Base-by-base conservation (phyloP, 1,140 invertebrate genomes). In the Drosophila kanapiae region DNA sequence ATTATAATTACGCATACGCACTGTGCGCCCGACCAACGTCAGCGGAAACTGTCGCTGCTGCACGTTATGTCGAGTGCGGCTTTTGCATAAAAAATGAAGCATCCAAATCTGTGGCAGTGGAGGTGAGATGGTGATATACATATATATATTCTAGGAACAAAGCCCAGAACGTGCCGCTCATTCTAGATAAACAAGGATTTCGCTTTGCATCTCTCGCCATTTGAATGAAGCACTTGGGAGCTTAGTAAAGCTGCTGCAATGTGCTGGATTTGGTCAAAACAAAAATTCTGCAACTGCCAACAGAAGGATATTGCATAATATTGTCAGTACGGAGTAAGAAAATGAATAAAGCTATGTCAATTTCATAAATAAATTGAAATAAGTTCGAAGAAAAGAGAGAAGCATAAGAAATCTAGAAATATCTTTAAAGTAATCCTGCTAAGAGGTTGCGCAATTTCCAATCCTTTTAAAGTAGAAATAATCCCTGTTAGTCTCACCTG, bases 401-500 rank as follows among this genome's bases (percentile, higher is more conserved):
- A 14, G 23, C n/a, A n/a, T n/a, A n/a, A 23, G 23, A 23, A 23
- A 1, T 23, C 23, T 23, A 23, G 23, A 23, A 23, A 23, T 23
- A 23, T 23, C 23, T 23, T 2, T 23, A 23, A 1, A 23, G 23
- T 23, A 23, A 23, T 23, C 1, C 23, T 23, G 23, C 1, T 23
- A 23, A 3, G 3, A 23, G 23, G 23, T 23, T 23, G 1, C 23
- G 3, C 23, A 23, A 2, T 23, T 23, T 23, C 3, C 23, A 23
- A 23, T 23, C 23, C 23, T 13, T 45, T 16, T 8, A 9, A 53
- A 18, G 1, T 14, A 18, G 23, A 35, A 6, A 6, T 33, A 29
- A n/a, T 5, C 14, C 9, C 9, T 0, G 14, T 33, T n/a, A 42
- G 47, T 10, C 62, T 72, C 56, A 94, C 94, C 94, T 96, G 96